These are phyloP conservation scores for Ctena decussata DNA, from an alignment of 2,888 invertebrate species.

Conservation along the genomic window DNA sequence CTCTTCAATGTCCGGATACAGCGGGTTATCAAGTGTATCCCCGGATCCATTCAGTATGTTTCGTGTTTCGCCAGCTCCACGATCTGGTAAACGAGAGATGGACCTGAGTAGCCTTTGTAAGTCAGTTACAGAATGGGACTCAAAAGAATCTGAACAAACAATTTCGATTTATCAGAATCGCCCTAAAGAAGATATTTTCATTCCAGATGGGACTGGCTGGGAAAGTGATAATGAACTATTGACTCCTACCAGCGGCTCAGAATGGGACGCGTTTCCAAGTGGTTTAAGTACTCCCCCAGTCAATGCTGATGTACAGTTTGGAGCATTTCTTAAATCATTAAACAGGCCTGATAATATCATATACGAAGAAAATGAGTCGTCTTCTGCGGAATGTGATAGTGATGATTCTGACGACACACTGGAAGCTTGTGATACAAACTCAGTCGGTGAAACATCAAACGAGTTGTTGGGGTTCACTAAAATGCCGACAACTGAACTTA, in stretches of 20 bases:
- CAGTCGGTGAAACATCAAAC: too few relatives aligned
- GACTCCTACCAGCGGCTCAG: conserved; percentile 42
- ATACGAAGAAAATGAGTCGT: conserved; percentile 42
- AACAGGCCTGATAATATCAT: conserved; percentile 49
- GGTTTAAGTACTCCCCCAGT: conserved; percentile 52
- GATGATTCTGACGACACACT: conserved; percentile 34
- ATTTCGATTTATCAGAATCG: conserved; percentile 54
- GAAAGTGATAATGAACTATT: conserved; percentile 59
- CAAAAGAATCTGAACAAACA: conserved; percentile 32
- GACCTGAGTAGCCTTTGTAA: conserved; percentile 52
- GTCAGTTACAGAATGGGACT: conserved; percentile 27
- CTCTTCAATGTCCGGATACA: conserved; percentile 56
- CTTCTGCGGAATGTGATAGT: conserved; percentile 5
- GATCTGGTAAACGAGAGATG: conserved; percentile 35
- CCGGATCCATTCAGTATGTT: conserved; percentile 60
- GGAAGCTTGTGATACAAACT: not conserved
- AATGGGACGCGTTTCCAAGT: conserved; percentile 46
- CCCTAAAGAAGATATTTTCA: conserved; percentile 37
- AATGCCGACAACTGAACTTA: too few relatives aligned
- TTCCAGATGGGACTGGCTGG: conserved; percentile 60
- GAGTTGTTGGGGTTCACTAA: too few relatives aligned
- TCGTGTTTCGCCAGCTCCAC: conserved; percentile 56
- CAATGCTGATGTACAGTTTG: conserved; percentile 40
- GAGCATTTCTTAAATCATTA: conserved; percentile 40
- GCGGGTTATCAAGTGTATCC: conserved; percentile 54